Evolutionary conservation across 2,113 vertebrate genomes (phyloP), one percentile per base, ranked within the genome.

Genomic region (Chelonoidis abingdonii): DNA sequence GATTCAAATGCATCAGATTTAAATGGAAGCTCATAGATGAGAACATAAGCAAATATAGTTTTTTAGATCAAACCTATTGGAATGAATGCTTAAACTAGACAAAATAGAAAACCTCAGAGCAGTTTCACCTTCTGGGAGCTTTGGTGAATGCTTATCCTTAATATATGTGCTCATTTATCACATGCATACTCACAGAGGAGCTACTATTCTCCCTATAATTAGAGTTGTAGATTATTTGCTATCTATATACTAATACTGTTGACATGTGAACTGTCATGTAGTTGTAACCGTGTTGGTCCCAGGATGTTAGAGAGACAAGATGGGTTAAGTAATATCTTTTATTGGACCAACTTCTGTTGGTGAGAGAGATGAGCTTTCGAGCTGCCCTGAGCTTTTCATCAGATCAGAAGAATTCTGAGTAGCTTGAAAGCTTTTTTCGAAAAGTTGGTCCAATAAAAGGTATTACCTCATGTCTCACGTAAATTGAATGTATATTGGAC

Each of bases 121-220:
- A 96, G 89, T 95, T 92, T 84, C 78, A 90, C 89, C 87, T 94
- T 95, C 94, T 79, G 50, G 89, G 93, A 93, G 89, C 80, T 86
- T 95, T 89, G 92, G 93, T 93, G 92, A 59, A 59, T 38, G 24
- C 31, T 57, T 79, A 27, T 6, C 10, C 21, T 44, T 97, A 89
- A 96, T 95, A 90, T 96, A 84, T 85, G 75, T 78, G 90, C 69
- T 93, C 86, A 93, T 86, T 93, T 80, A 92, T 90, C 92, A 65
- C 85, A 83, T 31, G 76, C 80, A 86, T 62, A 49, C 86, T 86
- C 65, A 21, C 88, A 22, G 52, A 90, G 88, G 76, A 31, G 41
- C 29, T 96, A 76, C 65, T 89, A 84, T 91, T 96, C 93, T 94
- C 88, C 95, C 95, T 96, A 96, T 96, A 96, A 96, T 91, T 95